Percentiles rank a stretch among this genome's conserved stretches.
These are phyloP conservation scores for Dolichopus griseipennis DNA, from an alignment of 2,888 invertebrate genomes.

Conservation along the genomic window DNA sequence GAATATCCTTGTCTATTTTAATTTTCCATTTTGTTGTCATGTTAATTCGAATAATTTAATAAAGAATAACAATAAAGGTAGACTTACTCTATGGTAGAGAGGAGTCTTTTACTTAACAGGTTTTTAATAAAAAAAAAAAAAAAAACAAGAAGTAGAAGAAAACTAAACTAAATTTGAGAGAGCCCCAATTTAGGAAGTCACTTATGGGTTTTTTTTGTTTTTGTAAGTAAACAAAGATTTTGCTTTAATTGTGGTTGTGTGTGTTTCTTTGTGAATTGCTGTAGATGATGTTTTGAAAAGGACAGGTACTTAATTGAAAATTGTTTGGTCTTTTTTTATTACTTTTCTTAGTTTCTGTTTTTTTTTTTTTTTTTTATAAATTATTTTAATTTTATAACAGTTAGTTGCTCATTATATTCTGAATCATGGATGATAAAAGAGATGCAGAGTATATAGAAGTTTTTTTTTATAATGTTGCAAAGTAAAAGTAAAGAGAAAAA, in stretches of 20 bases:
- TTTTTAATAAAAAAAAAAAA: neutral
- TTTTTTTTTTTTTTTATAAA: neutral
- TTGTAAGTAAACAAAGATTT: neutral
- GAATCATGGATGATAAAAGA: too few relatives aligned
- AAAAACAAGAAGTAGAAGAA: neutral
- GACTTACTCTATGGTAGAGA: neutral
- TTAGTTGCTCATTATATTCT: neutral
- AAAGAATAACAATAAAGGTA: conserved; percentile 16
- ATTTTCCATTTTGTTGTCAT: too few relatives aligned
- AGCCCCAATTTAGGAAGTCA: neutral
- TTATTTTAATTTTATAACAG: conserved; percentile 1
- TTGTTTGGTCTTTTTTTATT: neutral
- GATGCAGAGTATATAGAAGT: too few relatives aligned
- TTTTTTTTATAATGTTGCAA: too few relatives aligned
- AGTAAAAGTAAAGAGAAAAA: too few relatives aligned
- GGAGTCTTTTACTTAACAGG: too few relatives aligned
- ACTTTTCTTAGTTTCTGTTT: too few relatives aligned
- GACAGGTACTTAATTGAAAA: neutral
- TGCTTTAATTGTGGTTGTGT: too few relatives aligned
- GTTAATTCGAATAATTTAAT: conserved; percentile 9
- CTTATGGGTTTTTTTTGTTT: neutral
- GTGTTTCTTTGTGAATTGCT: neutral
- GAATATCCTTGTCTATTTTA: conserved; percentile 14
- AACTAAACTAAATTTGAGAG: neutral
- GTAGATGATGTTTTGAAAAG: neutral